phyloP scores from a whole-genome alignment of 2,113 vertebrate genomes.

The Micronisus gabar region DNA sequence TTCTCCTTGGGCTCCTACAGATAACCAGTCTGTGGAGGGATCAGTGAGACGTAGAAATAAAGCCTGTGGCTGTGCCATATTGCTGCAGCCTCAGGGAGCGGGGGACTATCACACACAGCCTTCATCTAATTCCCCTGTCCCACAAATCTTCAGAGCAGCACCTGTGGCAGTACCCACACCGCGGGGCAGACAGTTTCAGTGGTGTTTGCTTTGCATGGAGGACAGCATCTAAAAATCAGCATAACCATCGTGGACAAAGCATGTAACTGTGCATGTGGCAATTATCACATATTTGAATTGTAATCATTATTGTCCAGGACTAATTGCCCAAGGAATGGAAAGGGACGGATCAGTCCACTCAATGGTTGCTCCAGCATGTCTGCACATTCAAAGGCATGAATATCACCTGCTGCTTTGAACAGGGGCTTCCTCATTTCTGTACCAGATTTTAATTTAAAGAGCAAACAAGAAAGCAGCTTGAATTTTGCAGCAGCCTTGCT shows the following conservation, averaged over 20 bases:
- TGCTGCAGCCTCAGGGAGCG: neutral
- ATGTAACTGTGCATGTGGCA: neutral
- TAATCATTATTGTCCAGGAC: neutral
- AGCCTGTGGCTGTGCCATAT: neutral
- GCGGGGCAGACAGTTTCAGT: neutral
- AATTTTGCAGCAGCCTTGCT: neutral
- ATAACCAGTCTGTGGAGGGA: neutral
- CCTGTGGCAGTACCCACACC: neutral
- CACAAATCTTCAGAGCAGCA: neutral
- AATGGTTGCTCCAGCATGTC: neutral
- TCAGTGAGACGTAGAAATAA: neutral
- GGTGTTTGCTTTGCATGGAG: neutral
- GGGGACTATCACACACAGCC: neutral
- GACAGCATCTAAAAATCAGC: neutral
- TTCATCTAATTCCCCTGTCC: neutral
- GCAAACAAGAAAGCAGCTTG: neutral
- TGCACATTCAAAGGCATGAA: neutral
- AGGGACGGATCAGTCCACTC: neutral
- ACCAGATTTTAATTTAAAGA: neutral
- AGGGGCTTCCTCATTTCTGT: neutral
- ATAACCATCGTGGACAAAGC: neutral
- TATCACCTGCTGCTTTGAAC: neutral
- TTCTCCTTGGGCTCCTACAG: neutral
- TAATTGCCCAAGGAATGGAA: neutral
- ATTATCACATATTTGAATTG: neutral